These are phyloP conservation scores for Rhingia rostrata DNA, from an alignment of 2,888 invertebrate genomes.

Conservation along the genomic window DNA sequence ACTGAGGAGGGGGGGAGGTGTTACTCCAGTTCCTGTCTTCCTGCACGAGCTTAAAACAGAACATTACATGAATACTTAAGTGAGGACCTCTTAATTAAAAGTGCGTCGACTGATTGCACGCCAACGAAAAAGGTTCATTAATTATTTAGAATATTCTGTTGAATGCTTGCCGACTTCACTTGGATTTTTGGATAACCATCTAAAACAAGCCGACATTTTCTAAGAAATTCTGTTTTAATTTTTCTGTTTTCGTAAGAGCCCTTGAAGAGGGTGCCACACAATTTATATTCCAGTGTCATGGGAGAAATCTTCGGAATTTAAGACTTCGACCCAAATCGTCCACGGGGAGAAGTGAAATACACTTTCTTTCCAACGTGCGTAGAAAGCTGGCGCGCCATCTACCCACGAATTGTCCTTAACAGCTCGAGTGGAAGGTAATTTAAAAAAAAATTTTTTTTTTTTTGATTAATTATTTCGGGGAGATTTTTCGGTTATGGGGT, in stretches of 20 bases:
- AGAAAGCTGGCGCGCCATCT: slow-evolving; percentile 1
- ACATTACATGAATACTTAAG: slow-evolving; percentile 67
- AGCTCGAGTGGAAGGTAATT: slow-evolving; percentile 60
- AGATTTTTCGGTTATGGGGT: slow-evolving; percentile 45
- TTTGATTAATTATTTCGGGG: slow-evolving; percentile 69
- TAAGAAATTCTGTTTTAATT: slow-evolving; percentile 21
- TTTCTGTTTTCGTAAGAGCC: neutral
- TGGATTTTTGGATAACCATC: neutral
- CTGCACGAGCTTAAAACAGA: neutral
- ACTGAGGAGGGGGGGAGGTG: neutral
- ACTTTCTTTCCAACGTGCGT: neutral
- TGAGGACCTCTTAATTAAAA: slow-evolving; percentile 72
- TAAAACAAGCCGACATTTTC: slow-evolving; percentile 6
- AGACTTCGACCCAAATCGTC: slow-evolving; percentile 56
- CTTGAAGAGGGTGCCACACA: slow-evolving; percentile 23
- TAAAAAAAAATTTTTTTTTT: slow-evolving; percentile 55
- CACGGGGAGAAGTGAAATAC: slow-evolving; percentile 5
- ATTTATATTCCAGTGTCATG: slow-evolving; percentile 57
- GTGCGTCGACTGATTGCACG: slow-evolving; percentile 65
- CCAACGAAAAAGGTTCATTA: slow-evolving; percentile 65
- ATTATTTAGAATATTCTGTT: slow-evolving; percentile 66
- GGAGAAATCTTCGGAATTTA: slow-evolving; percentile 63
- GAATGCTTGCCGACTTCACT: slow-evolving; percentile 11
- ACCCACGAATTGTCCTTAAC: slow-evolving; percentile 39
- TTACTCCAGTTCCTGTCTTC: neutral